A percentile compares a stretch with the other conserved stretches of the same genome.
Conservation (phyloP, 2,888 invertebrate species). For the Ptycholaimellus sp. region DNA sequence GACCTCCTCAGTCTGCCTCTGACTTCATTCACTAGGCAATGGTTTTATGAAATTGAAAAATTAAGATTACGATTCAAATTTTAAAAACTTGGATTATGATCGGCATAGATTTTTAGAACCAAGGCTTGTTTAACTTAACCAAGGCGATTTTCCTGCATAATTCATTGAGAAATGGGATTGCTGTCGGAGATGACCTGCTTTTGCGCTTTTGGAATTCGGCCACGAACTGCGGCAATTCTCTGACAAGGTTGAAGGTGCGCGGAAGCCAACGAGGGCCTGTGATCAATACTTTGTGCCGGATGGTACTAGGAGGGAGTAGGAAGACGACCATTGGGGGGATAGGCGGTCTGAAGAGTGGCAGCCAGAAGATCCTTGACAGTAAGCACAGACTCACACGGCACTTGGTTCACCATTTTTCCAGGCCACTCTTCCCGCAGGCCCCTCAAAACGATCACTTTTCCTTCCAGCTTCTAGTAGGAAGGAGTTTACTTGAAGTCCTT, state of each 20-base stretch:
- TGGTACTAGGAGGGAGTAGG: not conserved
- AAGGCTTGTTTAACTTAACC: too few species aligned
- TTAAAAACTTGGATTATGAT: too few species aligned
- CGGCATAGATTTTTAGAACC: too few species aligned
- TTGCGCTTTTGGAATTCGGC: conserved; percentile 52
- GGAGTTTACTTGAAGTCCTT: conserved; percentile 40
- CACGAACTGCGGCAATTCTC: conserved; percentile 53
- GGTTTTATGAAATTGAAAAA: too few species aligned
- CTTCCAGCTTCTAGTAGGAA: not conserved
- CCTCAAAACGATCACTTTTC: conserved; percentile 7
- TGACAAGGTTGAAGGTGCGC: conserved; percentile 58
- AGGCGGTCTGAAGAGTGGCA: conserved; percentile 10
- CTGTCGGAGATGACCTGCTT: conserved; percentile 28
- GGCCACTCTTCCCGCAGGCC: conserved; percentile 39
- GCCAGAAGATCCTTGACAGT: conserved; percentile 67
- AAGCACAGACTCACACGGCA: conserved; percentile 63
- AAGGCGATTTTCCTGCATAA: too few species aligned
- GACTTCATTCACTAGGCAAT: not conserved
- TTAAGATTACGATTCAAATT: too few species aligned
- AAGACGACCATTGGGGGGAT: not conserved
- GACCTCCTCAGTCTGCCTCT: too few species aligned
- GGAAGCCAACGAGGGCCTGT: conserved; percentile 48
- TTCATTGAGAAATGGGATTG: too few species aligned
- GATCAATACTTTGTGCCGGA: not conserved
- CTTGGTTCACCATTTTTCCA: conserved; percentile 58